Evolutionary conservation across 64 coral and sea anemone genomes (phyloP).

Genomic region (Stichodactyla helianthus): DNA sequence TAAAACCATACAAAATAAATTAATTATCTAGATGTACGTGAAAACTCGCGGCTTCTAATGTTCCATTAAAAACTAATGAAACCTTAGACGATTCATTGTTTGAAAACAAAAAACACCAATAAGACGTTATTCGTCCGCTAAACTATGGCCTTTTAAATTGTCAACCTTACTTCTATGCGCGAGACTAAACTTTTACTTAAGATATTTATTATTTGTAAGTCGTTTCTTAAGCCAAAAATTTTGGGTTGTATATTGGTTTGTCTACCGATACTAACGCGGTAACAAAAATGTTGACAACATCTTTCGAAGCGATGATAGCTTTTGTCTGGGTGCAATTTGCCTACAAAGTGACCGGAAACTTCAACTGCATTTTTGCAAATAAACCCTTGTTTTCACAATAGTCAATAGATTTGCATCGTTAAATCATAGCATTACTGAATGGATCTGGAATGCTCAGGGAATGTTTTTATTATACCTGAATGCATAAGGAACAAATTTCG

Average conservation of each 20-base stretch:
- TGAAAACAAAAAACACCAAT: constrained; percentile 1
- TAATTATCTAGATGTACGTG: background rate
- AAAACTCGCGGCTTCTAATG: background rate
- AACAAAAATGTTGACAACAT: constrained; percentile 11
- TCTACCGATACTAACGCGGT: background rate
- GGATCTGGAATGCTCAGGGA: background rate
- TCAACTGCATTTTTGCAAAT: constrained; percentile 10
- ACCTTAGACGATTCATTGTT: background rate
- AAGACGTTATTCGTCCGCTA: background rate
- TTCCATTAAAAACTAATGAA: background rate
- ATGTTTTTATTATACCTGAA: background rate
- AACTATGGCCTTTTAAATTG: background rate
- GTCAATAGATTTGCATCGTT: background rate
- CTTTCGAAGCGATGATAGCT: background rate
- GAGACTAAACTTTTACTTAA: background rate
- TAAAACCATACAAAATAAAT: background rate
- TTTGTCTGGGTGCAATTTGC: background rate
- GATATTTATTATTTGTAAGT: background rate
- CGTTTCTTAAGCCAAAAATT: background rate
- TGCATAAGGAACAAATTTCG: background rate
- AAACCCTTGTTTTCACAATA: constrained; percentile 5
- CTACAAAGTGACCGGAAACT: constrained; percentile 22
- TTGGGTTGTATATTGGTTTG: background rate
- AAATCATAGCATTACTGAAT: background rate
- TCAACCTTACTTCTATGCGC: background rate